A percentile compares a stretch with the other conserved stretches of the same genome.
phyloP scores from a whole-genome alignment of 2,113 vertebrate genomes.

The Percina caprodes region DNA sequence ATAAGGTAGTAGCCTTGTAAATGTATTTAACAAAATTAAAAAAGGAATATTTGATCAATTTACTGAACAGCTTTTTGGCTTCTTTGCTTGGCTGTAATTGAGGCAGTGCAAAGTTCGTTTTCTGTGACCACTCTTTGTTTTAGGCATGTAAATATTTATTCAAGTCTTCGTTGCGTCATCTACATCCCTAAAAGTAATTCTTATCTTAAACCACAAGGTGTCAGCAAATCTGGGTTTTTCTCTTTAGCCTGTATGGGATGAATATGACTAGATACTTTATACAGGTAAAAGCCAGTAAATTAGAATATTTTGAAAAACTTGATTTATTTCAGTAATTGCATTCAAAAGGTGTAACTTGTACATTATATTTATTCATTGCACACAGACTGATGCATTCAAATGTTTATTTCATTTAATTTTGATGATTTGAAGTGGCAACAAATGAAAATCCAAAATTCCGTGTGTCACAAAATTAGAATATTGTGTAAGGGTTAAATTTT shows the following conservation, averaged over 20 bases:
- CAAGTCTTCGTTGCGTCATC: neutral
- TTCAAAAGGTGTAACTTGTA: too few species aligned
- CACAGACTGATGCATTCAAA: too few species aligned
- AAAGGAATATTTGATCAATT: constrained; percentile 18
- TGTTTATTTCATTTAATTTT: too few species aligned
- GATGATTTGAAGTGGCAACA: too few species aligned
- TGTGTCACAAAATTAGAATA: too few species aligned
- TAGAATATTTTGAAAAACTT: too few species aligned
- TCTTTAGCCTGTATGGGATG: neutral
- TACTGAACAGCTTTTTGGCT: fast-evolving
- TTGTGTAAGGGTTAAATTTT: too few species aligned
- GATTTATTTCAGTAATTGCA: too few species aligned
- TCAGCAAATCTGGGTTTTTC: constrained; percentile 23
- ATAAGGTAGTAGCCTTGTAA: constrained; percentile 73
- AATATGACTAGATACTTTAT: too few species aligned
- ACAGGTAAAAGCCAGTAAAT: too few species aligned
- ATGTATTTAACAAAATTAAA: constrained; percentile 28
- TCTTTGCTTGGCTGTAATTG: neutral
- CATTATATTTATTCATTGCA: too few species aligned
- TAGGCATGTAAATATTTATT: constrained; percentile 8
- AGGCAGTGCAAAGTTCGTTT: constrained; percentile 48
- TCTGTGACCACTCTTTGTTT: constrained; percentile 18
- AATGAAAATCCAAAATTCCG: too few species aligned
- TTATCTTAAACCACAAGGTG: constrained; percentile 44
- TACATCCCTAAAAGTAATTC: neutral